Evolutionary conservation across 1,140 invertebrate species (phyloP), one percentile per base, ranked within the genome.

Genomic region (Grapholita molesta): DNA sequence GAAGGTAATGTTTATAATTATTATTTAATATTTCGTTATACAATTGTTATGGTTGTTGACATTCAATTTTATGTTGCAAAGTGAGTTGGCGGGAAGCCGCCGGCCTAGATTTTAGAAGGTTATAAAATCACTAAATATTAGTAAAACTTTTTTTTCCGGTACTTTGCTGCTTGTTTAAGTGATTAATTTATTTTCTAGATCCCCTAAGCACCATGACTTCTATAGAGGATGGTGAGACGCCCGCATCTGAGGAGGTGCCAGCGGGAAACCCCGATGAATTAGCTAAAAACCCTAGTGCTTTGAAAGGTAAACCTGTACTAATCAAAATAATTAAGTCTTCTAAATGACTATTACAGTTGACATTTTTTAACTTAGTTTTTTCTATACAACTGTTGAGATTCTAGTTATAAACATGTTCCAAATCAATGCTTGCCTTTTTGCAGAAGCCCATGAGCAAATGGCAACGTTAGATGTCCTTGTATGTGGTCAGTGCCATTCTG

Each of bases 401-500:
- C n/a, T n/a, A n/a, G 32, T 65, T 33, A 66, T 5, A 12, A 9
- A 18, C 24, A 30, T 28, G 15, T 15, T 6, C 5, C 23, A n/a
- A n/a, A 42, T 42, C 8, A 35, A 32, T 64, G 42, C 28, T 72
- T 67, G 76, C 70, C 65, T 77, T 68, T 72, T 92, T 91, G 15
- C 78, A 96, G 96, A 94, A 76, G 95, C 96, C 9, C 94, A 96
- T 93, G 94, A 96, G 74, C 94, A 96, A 82, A 94, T 96, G 88
- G 94, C 94, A 66, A 94, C 94, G 64, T 84, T 96, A 71, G 96
- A 97, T 92, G 94, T 97, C 6, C 91, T 96, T 48, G 96, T 97
- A 0, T 97, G 96, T 91, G 96, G 96, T 12, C 93, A 94, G 69
- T 97, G 96, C 79, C 95, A 96, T 82, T 93, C 94, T 57, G 95